A percentile compares a stretch with the other conserved stretches of the same genome.
Conservation (phyloP, 2,797 vertebrate species). For the Sebastes itinus region DNA sequence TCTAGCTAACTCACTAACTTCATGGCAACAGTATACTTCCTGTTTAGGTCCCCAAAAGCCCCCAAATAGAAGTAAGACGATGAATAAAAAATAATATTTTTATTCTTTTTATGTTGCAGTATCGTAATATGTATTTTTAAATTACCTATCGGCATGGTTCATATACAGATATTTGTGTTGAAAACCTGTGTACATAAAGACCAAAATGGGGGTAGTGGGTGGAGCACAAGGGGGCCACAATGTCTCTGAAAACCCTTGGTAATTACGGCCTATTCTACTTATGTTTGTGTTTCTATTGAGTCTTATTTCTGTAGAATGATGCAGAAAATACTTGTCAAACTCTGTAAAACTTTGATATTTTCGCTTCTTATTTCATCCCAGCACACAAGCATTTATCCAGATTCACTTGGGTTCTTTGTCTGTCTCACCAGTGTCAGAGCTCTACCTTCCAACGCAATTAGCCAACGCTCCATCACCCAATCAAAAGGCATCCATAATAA, state of each 20-base stretch:
- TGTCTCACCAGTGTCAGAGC: constrained; percentile 27
- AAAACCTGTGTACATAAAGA: not conserved
- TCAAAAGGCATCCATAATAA: constrained; percentile 65
- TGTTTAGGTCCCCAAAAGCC: not conserved
- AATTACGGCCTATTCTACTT: not conserved
- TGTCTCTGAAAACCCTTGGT: not conserved
- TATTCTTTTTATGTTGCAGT: no score
- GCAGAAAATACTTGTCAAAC: not conserved
- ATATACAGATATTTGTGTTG: not conserved
- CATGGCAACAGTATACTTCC: not conserved
- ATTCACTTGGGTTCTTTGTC: constrained; percentile 17
- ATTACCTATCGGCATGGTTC: not conserved
- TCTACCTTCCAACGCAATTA: constrained; percentile 52
- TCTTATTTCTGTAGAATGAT: not conserved
- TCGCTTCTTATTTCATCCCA: not conserved
- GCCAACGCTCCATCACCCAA: constrained; percentile 60
- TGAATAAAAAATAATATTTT: no score
- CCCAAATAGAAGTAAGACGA: not conserved
- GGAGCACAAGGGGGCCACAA: fast-evolving
- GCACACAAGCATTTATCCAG: not conserved
- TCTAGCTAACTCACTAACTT: not conserved
- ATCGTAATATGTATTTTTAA: no score
- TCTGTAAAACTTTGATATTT: not conserved
- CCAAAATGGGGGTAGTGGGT: fast-evolving
- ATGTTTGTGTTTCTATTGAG: not conserved